A percentile compares a stretch with the other conserved stretches of the same genome.
These are phyloP conservation scores for Lepas anatifera DNA, from an alignment of 2,888 invertebrate species.

Conservation along the genomic window DNA sequence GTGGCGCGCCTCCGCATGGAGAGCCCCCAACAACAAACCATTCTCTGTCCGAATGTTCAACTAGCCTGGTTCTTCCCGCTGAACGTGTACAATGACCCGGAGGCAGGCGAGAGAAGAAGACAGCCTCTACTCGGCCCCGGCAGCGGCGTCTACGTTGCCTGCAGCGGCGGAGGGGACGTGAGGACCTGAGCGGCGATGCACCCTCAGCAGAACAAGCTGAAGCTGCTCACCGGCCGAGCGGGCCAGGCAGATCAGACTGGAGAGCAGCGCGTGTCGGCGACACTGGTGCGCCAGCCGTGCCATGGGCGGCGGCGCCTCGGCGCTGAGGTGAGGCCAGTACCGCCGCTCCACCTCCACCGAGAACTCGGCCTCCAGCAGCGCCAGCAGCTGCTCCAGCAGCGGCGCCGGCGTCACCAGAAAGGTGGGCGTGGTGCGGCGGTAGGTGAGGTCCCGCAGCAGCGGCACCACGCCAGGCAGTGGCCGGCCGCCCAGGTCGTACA, in stretches of 20 bases:
- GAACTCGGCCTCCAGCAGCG: neutral
- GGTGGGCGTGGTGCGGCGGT: neutral
- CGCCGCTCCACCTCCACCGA: neutral
- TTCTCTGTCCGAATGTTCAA: too few species aligned
- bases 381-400: neutral
- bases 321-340: slow-evolving; percentile 7
- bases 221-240: neutral
- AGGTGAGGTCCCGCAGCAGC: neutral
- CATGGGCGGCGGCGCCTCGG: neutral
- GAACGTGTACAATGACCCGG: too few species aligned
- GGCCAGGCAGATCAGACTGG: neutral
- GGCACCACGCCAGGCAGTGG: neutral
- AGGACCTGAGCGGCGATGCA: neutral
- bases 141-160: too few species aligned
- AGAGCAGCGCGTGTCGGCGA: neutral
- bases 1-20: too few species aligned
- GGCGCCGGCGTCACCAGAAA: neutral
- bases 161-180: too few species aligned
- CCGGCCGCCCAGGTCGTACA: slow-evolving; percentile 7
- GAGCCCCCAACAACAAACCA: too few species aligned
- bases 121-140: too few species aligned
- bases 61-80: too few species aligned
- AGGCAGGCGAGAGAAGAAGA: too few species aligned
- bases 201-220: neutral
- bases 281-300: neutral